Conservation (phyloP, 1,140 invertebrate species). For the Colletes latitarsis region DNA sequence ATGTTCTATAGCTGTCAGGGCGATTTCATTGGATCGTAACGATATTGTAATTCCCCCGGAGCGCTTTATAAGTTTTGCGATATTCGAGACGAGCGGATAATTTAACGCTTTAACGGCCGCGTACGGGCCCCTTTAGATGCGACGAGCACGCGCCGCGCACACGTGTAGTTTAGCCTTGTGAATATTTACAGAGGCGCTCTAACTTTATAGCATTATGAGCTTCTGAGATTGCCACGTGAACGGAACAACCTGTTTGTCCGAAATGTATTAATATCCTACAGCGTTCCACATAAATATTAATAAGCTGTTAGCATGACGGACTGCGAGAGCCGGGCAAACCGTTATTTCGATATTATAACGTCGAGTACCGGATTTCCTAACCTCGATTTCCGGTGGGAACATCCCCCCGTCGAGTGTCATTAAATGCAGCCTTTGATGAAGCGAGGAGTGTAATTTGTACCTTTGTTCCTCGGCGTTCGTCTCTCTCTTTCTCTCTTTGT, state of each 20-base stretch:
- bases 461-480: not conserved
- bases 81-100: not conserved
- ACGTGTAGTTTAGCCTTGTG: slow-evolving; percentile 11
- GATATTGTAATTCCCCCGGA: not conserved
- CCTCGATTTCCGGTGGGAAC: not conserved
- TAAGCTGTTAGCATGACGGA: slow-evolving; percentile 23
- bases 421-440: not conserved
- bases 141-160: not conserved
- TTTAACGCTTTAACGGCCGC: not conserved
- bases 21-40: not conserved
- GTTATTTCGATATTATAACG: slow-evolving; percentile 31
- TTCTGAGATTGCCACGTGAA: slow-evolving; percentile 35
- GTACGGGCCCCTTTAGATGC: not conserved
- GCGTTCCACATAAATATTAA: slow-evolving; percentile 41
- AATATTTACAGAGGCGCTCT: slow-evolving; percentile 37
- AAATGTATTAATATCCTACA: slow-evolving; percentile 42
- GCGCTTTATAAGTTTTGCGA: not conserved
- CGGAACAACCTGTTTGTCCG: slow-evolving; percentile 43
- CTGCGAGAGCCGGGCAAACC: not conserved
- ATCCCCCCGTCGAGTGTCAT: not conserved
- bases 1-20: not conserved
- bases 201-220: slow-evolving; percentile 39
- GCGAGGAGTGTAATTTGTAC: not conserved
- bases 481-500: too few species aligned
- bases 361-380: not conserved